Evolutionary conservation across 2,113 vertebrate species (phyloP), one percentile per base, ranked within the genome.

Genomic region (Trachemys scripta): DNA sequence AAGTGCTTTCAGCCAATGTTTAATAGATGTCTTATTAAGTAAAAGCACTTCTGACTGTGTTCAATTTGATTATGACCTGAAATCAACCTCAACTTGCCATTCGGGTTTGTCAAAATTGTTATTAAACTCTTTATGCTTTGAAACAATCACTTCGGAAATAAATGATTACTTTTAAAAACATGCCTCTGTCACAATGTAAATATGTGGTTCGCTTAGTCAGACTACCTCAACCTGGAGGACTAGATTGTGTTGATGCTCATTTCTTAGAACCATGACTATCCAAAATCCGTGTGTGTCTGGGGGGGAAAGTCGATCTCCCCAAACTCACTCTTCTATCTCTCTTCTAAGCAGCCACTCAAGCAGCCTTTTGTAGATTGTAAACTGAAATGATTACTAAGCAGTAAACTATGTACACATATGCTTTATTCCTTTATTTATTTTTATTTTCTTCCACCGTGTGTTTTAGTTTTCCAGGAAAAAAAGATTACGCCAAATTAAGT

Each of bases 1-100:
- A 10, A 95, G 62, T 72, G 59, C 80, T 97, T 95, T 96, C 94
- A 90, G 49, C n/a, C 62, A 88, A 59, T 80, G 62, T 72, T 93
- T 93, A 91, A 92, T 94, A 87, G 14, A 25, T 8, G 16, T 42
- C 62, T 96, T 97, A 96, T 92, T 97, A 92, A 96, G 93, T 90
- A 62, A 92, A 95, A 95, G 96, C 91, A 76, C 80, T 91, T 42
- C n/a, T 75, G 79, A 90, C 92, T 94, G 50, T 35, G 8, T 95
- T 94, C 91, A 82, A 19, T 88, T 29, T 88, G 93, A 96, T 95
- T 94, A 90, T 82, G 95, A 96, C 80, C 93, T 8, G 0, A 96
- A 95, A 93, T 89, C 89, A 94, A 89, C 56, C 10, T 57, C 25
- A 19, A 69, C 31, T 62, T 22, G 84, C 78, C 69, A 88, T 2